phyloP scores from a whole-genome alignment of 1,140 invertebrate genomes.

The Caenorhabditis elegans region DNA sequence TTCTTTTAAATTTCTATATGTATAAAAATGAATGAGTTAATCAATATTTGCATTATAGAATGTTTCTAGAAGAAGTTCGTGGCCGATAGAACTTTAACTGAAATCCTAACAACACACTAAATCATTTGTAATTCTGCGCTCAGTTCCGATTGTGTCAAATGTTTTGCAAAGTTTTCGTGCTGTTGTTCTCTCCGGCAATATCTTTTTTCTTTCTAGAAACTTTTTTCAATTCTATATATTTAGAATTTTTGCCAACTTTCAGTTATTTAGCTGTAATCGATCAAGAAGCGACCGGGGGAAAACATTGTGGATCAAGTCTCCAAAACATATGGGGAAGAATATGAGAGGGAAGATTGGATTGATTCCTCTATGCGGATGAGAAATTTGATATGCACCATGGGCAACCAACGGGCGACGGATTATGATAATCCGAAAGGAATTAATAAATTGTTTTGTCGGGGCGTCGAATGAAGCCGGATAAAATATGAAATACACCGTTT shows the following conservation, averaged over 20 bases:
- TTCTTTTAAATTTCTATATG: background rate
- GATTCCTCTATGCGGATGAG: background rate
- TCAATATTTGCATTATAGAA: background rate
- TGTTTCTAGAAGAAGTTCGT: no score
- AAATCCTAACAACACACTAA: background rate
- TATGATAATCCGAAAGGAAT: slow-evolving; percentile 15
- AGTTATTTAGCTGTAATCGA: no score
- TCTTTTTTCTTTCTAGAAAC: background rate
- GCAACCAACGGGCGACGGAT: slow-evolving; percentile 9
- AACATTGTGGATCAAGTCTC: background rate
- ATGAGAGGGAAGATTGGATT: background rate
- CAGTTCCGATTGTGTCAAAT: background rate
- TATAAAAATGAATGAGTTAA: slow-evolving; percentile 1
- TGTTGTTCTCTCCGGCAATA: background rate
- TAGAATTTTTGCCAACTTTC: no score
- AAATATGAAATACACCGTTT: slow-evolving; percentile 30
- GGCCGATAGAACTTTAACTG: background rate
- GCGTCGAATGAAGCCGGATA: slow-evolving; percentile 17
- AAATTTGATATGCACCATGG: slow-evolving; percentile 23
- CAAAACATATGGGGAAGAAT: slow-evolving; percentile 2
- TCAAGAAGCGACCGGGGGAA: slow-evolving; percentile 11
- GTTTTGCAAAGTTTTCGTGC: background rate
- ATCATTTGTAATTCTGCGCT: slow-evolving; percentile 13
- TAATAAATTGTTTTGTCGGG: slow-evolving; percentile 22
- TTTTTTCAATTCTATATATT: no score